A percentile compares a stretch with the other conserved stretches of the same genome.
Conservation (phyloP, 2,888 invertebrate species). For the Mylabris sibirica region DNA sequence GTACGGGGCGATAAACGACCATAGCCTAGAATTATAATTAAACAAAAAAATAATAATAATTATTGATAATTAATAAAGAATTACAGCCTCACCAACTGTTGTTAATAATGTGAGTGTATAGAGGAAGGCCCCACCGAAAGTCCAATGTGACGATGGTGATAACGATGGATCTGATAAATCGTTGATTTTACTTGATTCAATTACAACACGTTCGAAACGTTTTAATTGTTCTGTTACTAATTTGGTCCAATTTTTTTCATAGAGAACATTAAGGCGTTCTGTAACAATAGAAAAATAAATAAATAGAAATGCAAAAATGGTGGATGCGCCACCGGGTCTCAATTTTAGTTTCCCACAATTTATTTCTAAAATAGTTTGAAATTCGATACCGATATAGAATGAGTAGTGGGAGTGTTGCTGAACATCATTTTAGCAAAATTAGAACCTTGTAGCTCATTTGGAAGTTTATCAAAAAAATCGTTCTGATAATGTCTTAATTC, state of each 20-base stretch:
- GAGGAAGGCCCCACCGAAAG: slow-evolving; percentile 82
- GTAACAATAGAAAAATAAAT: slow-evolving; percentile 52
- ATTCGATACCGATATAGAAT: no score
- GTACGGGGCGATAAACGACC: slow-evolving; percentile 87
- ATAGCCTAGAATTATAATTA: slow-evolving; percentile 69
- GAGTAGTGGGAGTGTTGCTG: no score
- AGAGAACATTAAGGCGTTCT: slow-evolving; percentile 82
- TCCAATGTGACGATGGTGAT: slow-evolving; percentile 74
- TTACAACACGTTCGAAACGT: slow-evolving; percentile 81
- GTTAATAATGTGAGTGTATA: slow-evolving; percentile 89
- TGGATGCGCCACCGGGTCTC: background rate
- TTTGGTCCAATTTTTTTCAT: slow-evolving; percentile 84
- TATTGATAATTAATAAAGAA: background rate
- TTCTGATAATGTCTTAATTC: no score
- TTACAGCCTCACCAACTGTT: slow-evolving; percentile 76
- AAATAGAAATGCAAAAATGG: background rate
- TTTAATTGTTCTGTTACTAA: slow-evolving; percentile 79
- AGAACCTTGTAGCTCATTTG: no score
- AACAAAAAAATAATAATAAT: background rate
- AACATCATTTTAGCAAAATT: no score
- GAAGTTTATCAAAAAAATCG: no score
- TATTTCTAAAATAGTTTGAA: no score
- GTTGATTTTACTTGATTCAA: slow-evolving; percentile 73
- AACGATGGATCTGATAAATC: slow-evolving; percentile 35
- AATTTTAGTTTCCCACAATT: background rate